Conservation (phyloP, 2,113 vertebrate species). For the Leucosticte australis region DNA sequence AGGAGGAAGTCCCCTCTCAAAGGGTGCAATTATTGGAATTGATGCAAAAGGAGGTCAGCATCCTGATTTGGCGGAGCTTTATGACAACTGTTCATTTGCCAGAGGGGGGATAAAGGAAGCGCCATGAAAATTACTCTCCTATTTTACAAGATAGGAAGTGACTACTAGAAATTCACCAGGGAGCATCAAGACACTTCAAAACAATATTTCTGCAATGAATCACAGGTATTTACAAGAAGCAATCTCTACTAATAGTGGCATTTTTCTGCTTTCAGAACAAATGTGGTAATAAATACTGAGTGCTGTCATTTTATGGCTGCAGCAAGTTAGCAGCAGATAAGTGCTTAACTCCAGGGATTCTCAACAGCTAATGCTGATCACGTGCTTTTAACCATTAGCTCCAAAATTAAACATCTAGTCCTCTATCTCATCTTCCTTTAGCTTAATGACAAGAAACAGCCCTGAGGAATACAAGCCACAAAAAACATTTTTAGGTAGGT, state of each 20-base stretch:
- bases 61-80: conserved; percentile 12
- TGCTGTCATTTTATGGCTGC: not conserved
- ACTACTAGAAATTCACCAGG: conserved; percentile 28
- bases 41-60: conserved; percentile 43
- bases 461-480: not conserved
- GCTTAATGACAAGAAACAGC: not conserved
- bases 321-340: not conserved
- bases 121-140: not conserved
- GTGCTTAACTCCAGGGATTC: not conserved
- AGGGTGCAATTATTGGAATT: conserved; percentile 13
- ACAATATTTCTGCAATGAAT: conserved; percentile 18
- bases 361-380: not conserved
- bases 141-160: not conserved
- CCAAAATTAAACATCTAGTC: not conserved
- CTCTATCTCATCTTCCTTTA: not conserved
- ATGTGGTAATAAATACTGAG: not conserved
- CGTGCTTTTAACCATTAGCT: not conserved
- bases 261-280: not conserved
- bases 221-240: conserved; percentile 35
- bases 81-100: conserved; percentile 23
- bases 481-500: not conserved
- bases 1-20: not conserved
- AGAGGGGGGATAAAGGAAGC: not conserved
- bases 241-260: not conserved
- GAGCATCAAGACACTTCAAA: conserved; percentile 3